Evolutionary conservation across 2,113 vertebrate species (phyloP).

Genomic region (Ctenodactylus gundi): DNA sequence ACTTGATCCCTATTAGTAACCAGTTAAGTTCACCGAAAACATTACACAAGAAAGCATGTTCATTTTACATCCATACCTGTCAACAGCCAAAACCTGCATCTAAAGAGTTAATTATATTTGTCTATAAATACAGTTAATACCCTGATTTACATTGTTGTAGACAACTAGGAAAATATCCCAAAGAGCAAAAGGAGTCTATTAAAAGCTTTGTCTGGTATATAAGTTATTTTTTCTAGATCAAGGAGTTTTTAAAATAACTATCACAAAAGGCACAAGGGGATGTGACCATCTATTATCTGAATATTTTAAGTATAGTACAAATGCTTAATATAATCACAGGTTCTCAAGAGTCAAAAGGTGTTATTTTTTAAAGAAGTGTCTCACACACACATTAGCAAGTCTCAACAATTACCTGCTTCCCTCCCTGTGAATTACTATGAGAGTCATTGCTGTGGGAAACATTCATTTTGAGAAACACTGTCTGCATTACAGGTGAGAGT

Average conservation of each 20-base stretch:
- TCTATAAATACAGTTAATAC: neutral
- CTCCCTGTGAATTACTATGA: constrained; percentile 46
- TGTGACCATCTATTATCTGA: constrained; percentile 44
- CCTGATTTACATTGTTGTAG: neutral
- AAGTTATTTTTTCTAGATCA: constrained; percentile 38
- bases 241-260: constrained; percentile 48
- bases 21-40: neutral
- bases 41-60: neutral
- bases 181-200: neutral
- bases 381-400: constrained; percentile 64
- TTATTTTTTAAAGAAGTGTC: constrained; percentile 53
- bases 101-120: neutral
- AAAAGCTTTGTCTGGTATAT: neutral
- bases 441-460: constrained; percentile 69
- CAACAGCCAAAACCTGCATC: constrained; percentile 19
- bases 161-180: neutral
- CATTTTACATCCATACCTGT: neutral
- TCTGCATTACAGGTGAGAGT: constrained; percentile 35
- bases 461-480: constrained; percentile 39
- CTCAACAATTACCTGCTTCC: constrained; percentile 70
- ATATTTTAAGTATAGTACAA: constrained; percentile 65
- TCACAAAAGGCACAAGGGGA: neutral
- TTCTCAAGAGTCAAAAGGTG: constrained; percentile 58
- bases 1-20: neutral
- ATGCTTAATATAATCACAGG: constrained; percentile 71